phyloP scores from a whole-genome alignment of 1,140 invertebrate species.

The Cherax quadricarinatus region DNA sequence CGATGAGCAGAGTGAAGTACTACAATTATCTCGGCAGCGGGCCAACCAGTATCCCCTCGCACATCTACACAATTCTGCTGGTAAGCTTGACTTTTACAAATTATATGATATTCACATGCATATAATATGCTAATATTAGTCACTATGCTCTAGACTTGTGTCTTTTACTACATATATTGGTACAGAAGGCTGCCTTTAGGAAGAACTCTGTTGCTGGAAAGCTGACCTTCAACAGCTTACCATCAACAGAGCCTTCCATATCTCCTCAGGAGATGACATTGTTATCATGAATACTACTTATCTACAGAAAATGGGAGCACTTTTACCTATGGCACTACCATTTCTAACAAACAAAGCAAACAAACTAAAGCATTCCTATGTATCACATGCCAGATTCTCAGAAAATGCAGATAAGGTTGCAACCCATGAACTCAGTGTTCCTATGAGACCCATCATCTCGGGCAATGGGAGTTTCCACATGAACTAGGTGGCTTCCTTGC shows the following conservation, averaged over 20 bases:
- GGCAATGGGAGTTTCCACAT: no score
- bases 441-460: no score
- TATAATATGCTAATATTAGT: background rate
- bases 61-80: slow-evolving; percentile 58
- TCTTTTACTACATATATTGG: background rate
- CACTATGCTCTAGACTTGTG: background rate
- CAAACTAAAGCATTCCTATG: no score
- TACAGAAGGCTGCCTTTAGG: background rate
- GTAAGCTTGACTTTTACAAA: slow-evolving; percentile 4
- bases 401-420: no score
- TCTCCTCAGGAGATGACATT: background rate
- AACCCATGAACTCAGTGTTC: no score
- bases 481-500: no score
- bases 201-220: background rate
- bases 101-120: background rate
- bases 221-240: background rate
- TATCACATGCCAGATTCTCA: no score
- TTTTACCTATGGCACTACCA: no score
- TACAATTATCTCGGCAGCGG: slow-evolving; percentile 43
- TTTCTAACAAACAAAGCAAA: no score
- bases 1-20: slow-evolving; percentile 58
- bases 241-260: background rate
- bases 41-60: slow-evolving; percentile 28
- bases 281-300: no score
- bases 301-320: no score